A percentile compares a stretch with the other conserved stretches of the same genome.
These are phyloP conservation scores for Neosilurus mollespiculum DNA, from an alignment of 2,797 vertebrate genomes.

Conservation along the genomic window DNA sequence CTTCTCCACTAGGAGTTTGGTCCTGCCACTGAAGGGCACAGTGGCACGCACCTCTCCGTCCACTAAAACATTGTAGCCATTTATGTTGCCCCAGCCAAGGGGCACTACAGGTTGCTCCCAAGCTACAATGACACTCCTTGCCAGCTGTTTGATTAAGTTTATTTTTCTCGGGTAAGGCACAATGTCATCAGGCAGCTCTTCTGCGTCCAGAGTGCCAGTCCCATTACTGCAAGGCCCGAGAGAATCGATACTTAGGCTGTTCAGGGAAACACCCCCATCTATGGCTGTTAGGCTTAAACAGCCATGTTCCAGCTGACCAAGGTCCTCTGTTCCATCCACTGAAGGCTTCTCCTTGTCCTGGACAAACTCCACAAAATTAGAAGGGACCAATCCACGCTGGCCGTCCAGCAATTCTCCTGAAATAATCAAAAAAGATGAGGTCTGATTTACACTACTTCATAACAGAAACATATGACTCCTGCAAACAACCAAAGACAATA, in stretches of 20 bases:
- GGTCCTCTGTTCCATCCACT: slow-evolving; percentile 78
- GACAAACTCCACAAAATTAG: slow-evolving; percentile 97
- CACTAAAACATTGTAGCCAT: slow-evolving; percentile 89
- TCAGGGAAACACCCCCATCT: slow-evolving; percentile 66
- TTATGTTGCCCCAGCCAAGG: slow-evolving; percentile 86
- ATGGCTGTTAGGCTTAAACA: slow-evolving; percentile 66
- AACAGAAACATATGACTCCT: slow-evolving; percentile 23
- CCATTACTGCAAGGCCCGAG: slow-evolving; percentile 79
- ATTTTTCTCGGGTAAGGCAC: slow-evolving; percentile 98
- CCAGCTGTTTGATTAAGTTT: slow-evolving; percentile 95
- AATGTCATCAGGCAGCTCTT: slow-evolving; percentile 88
- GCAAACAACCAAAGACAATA: background rate
- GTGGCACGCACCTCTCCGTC: slow-evolving; percentile 86
- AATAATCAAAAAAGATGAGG: slow-evolving; percentile 1
- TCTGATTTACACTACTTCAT: background rate
- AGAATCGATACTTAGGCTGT: slow-evolving; percentile 65
- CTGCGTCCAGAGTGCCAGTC: slow-evolving; percentile 75
- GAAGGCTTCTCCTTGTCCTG: slow-evolving; percentile 86
- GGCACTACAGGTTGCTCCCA: slow-evolving; percentile 91
- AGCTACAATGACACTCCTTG: slow-evolving; percentile 96
- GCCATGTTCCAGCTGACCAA: slow-evolving; percentile 74
- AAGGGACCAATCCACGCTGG: slow-evolving; percentile 93
- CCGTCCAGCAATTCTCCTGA: slow-evolving; percentile 94
- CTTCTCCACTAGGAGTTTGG: slow-evolving; percentile 92
- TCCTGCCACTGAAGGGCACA: slow-evolving; percentile 78